Conservation (phyloP, 2,113 vertebrate genomes). For the Dunckerocampus dactyliophorus region DNA sequence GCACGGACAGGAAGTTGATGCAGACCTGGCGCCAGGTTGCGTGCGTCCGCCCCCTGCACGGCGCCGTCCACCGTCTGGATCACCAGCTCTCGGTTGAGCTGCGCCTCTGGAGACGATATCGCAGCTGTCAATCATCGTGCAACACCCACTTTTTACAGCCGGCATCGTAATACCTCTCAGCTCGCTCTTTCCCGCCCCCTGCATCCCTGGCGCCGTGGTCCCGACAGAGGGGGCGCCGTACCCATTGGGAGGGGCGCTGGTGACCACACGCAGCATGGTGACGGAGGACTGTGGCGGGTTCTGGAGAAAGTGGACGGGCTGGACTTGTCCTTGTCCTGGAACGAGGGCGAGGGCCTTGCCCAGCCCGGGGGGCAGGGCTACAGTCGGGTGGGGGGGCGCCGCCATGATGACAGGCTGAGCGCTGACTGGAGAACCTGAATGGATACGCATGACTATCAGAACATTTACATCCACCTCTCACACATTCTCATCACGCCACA, state of each 20-base stretch:
- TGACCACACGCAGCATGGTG: constrained; percentile 92
- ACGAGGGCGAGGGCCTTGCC: constrained; percentile 87
- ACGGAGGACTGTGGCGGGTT: constrained; percentile 78
- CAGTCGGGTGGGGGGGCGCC: constrained; percentile 79
- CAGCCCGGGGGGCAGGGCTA: constrained; percentile 57
- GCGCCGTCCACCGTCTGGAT: constrained; percentile 88
- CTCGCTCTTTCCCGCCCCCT: constrained; percentile 72
- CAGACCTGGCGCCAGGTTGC: constrained; percentile 79
- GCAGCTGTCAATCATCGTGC: not conserved
- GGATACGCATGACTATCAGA: constrained; percentile 8
- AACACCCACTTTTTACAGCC: not conserved
- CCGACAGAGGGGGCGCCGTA: constrained; percentile 82
- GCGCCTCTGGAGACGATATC: constrained; percentile 48
- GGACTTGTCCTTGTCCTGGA: constrained; percentile 77
- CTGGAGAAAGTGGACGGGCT: constrained; percentile 88
- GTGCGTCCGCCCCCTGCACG: constrained; percentile 83
- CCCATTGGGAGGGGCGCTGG: constrained; percentile 83
- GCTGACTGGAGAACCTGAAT: constrained; percentile 88
- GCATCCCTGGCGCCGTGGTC: constrained; percentile 52
- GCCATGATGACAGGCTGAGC: constrained; percentile 93
- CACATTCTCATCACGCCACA: too few relatives aligned
- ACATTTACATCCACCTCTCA: not conserved
- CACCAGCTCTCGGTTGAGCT: constrained; percentile 82
- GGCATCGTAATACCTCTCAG: constrained; percentile 59
- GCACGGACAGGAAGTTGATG: constrained; percentile 87